Base-by-base conservation (phyloP, 2,113 vertebrate genomes). In the Trichechus manatus region DNA sequence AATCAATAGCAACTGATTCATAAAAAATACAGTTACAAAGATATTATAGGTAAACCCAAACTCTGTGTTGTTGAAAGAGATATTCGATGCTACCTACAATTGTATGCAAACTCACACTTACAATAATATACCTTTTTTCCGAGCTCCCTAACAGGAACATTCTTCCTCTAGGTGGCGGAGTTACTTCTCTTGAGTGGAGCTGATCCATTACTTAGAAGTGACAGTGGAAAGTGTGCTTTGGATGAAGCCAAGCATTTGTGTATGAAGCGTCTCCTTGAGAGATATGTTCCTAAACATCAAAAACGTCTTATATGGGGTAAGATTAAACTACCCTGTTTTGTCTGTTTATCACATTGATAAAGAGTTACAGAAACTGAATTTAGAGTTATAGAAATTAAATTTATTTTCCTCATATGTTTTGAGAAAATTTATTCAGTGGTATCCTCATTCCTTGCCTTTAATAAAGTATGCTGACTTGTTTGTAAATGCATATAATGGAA, bases 161-260 rank as follows among this genome's bases (percentile, higher is more conserved):
- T 36, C 44, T 98, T 61, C 97, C 98, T 97, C 75, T 97, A 99
- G 98, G 36, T 98, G 93, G 98, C 64, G 53, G 92, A 97, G 5
- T 98, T 98, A 97, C 27, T 98, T 75, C 98, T 99, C 95, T 81
- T 97, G 93, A 98, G 98, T 97, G 98, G 98, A 97, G 98, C 98
- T 70, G 97, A 98, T 93, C 98, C 99, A 5, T 95, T 98, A 96
- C 14, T 98, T 53, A 98, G 89, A 97, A 97, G 96, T 97, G 97
- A 97, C 29, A 78, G 20, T 95, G 98, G 98, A 78, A 97, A 63
- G 9, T 98, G 95, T 97, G 98, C 98, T 44, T 97, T 98, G 89
- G 98, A 99, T 90, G 98, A 98, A 86, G 94, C 97, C 91, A 97
- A 93, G 77, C 59, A 98, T 59, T 29, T 23, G 1, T 4, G 20